Evolutionary conservation across 2,888 invertebrate genomes (phyloP), one percentile per base, ranked within the genome.

Genomic region (Synergus itoensis): DNA sequence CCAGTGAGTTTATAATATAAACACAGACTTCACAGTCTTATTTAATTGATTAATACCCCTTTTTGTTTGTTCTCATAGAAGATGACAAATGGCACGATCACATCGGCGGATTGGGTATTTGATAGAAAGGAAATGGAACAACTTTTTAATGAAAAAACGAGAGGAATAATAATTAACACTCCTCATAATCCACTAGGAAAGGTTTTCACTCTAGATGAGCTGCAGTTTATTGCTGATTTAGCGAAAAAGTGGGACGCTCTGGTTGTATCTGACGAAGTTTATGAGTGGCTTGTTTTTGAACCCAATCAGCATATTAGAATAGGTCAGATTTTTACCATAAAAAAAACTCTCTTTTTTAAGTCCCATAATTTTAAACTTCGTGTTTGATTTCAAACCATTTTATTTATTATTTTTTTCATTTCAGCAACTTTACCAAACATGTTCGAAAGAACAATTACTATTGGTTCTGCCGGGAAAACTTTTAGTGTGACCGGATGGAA

Each of bases 401-500:
- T 4, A 48, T 14, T 4, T 14, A 16, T 48, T 1, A 7, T 48
- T 53, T 8, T 53, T n/a, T 53, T 0, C 16, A n/a, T 53, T 87
- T 16, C 89, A 96, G 98, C 98, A 0, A 96, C 98, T 0, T 92
- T 99, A 11, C 99, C 99, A 0, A 98, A 93, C 18, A 99, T 99
- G 99, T 99, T 98, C 96, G 98, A 99, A 84, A 94, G 99, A 40
- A 99, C 99, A 0, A 95, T 99, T 57, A 99, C 99, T 0, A 95
- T 99, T 83, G 99, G 99, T 0, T 99, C 99, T 36, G 99, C 99
- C 0, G 99, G 99, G 0, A 99, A 99, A 94, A 98, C 98, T 0
- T 99, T 99, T 93, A 98, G 98, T 77, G 98, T 98, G 16, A 99
- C 99, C 0, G 99, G 99, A 5, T 98, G 98, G 98, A 99, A 97